Base-by-base conservation (phyloP, 92 coral and sea anemone genomes). In the Epizoanthus scotinus region DNA sequence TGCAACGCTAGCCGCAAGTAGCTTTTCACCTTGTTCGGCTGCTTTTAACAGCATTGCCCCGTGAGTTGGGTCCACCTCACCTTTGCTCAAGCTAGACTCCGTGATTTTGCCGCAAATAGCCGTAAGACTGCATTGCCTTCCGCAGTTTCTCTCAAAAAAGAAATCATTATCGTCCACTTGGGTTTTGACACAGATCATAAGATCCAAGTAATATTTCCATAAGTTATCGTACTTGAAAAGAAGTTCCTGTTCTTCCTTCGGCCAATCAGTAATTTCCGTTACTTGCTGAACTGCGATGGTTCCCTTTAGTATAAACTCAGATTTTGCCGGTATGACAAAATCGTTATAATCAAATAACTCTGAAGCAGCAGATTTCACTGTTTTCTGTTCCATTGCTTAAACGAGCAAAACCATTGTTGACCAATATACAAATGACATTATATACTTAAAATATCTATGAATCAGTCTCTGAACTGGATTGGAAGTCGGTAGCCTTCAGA, bases 131-230 rank as follows among this genome's bases (percentile, higher is more conserved):
- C 81, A 75, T 3, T 75, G 81, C 7, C 81, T 66, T 21, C 81
- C 81, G 59, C 81, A 75, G 81, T 75, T 59, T 25, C 81, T 75
- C 67, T 75, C 58, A 67, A 59, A 75, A 26, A 75, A 75, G 81
- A 75, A 75, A 36, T 60, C 81, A 34, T 75, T 60, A 38, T 75
- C 81, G 3, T 75, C 66, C n/a, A 75, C 81, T 3, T 59, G 27
- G 17, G 81, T 60, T 58, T 75, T 75, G 10, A 75, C 81, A 21
- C 81, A 58, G 66, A 75, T 60, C 81, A 75, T 75, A 21, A 75
- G 22, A 59, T 59, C 29, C 56, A 75, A 13, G 31, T 75, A 75
- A 15, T 17, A 25, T 57, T 75, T 59, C 81, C 81, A 75, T 67
- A 40, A n/a, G 40, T 75, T 75, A 19, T 75, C 68, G 49, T 75